These are phyloP conservation scores for Zonitis immaculata DNA, from an alignment of 2,888 invertebrate species.

Conservation along the genomic window DNA sequence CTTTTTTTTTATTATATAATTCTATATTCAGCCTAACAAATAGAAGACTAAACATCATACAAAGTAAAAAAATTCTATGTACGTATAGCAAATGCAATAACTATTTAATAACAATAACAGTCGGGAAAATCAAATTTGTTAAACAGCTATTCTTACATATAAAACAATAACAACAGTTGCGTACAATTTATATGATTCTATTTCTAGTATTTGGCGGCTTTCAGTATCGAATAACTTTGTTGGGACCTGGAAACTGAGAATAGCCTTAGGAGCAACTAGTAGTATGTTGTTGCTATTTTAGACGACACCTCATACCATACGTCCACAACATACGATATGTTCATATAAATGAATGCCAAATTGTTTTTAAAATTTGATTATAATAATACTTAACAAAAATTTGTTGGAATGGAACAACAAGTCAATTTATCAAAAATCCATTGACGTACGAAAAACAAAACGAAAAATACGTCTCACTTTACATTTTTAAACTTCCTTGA, in stretches of 20 bases:
- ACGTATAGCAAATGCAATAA: neutral
- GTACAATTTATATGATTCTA: slow-evolving; percentile 19
- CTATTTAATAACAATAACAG: neutral
- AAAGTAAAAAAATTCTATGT: neutral
- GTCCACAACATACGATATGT: slow-evolving; percentile 18
- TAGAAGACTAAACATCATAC: neutral
- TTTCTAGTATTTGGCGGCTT: slow-evolving; percentile 29
- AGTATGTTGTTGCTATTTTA: slow-evolving; percentile 27
- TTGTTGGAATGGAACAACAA: slow-evolving; percentile 2
- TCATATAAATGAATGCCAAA: slow-evolving; percentile 10
- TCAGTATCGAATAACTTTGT: slow-evolving; percentile 33
- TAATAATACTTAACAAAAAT: neutral
- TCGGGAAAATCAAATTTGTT: neutral
- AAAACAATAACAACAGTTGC: neutral
- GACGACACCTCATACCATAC: slow-evolving; percentile 19
- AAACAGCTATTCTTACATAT: neutral
- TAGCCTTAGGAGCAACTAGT: slow-evolving; percentile 22
- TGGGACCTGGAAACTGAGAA: slow-evolving; percentile 37
- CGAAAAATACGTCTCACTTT: too few species aligned
- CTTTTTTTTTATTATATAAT: neutral
- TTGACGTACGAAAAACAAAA: too few species aligned
- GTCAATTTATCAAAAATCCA: too few species aligned
- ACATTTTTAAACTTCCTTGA: too few species aligned
- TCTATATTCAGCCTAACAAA: neutral
- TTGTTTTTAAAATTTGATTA: neutral